Conservation (phyloP, 2,113 vertebrate genomes). For the Ploceus nigricollis region DNA sequence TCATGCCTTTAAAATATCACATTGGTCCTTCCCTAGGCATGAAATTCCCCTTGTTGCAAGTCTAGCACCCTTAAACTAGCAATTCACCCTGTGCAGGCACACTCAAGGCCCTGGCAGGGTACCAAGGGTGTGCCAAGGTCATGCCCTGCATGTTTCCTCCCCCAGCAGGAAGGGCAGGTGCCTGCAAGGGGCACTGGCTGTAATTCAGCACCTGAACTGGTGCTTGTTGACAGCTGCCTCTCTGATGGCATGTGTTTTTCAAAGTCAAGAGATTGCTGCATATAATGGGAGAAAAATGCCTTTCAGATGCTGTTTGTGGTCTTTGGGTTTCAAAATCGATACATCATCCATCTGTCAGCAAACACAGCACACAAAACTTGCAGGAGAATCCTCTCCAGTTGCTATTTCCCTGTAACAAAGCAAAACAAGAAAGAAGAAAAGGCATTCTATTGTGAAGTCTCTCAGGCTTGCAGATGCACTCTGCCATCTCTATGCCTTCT, state of each 20-base stretch:
- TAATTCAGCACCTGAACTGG: not conserved
- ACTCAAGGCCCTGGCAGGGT: fast-evolving
- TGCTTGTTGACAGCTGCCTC: not conserved
- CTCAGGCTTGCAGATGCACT: not conserved
- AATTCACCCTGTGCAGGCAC: not conserved
- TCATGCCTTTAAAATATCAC: not conserved
- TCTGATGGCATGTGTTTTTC: not conserved
- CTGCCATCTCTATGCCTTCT: not conserved
- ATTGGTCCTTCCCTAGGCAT: not conserved
- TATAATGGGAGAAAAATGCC: not conserved
- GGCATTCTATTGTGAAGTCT: not conserved
- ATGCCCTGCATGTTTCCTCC: fast-evolving
- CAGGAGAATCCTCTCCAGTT: not conserved
- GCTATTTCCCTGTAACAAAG: not conserved
- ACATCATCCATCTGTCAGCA: not conserved
- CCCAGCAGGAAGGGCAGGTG: not conserved
- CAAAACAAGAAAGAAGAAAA: not conserved
- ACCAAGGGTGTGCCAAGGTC: not conserved
- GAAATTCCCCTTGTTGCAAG: not conserved
- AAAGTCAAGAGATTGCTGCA: not conserved
- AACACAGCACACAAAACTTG: not conserved
- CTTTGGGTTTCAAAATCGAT: slow-evolving; percentile 2
- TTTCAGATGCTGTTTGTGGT: not conserved
- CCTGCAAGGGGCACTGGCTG: not conserved
- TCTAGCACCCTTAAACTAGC: not conserved